A percentile compares a stretch with the other conserved stretches of the same genome.
phyloP scores from a whole-genome alignment of 2,797 vertebrate genomes.

The Tympanoctomys barrerae region DNA sequence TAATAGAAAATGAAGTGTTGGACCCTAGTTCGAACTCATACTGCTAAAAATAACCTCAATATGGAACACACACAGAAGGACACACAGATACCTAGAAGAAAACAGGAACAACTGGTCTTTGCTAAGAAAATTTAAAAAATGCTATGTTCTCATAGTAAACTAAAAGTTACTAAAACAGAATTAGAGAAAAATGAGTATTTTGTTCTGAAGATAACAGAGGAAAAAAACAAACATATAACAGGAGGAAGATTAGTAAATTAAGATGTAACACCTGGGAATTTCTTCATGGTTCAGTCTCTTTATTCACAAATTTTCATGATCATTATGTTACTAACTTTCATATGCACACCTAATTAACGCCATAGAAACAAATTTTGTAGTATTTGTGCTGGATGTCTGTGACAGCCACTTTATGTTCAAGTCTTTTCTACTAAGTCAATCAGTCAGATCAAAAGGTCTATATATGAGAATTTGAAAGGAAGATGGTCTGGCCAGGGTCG shows the following conservation, averaged over 20 bases:
- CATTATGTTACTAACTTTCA: conserved; percentile 30
- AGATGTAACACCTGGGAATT: neutral
- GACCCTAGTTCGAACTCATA: neutral
- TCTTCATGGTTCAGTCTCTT: conserved; percentile 13
- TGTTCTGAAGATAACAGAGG: neutral
- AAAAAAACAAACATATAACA: neutral
- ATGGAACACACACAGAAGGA: neutral
- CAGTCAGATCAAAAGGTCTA: conserved; percentile 3
- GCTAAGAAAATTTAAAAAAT: conserved; percentile 15
- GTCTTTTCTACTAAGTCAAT: neutral
- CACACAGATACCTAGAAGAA: neutral
- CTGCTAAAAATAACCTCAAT: neutral
- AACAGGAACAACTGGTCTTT: neutral
- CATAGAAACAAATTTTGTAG: neutral
- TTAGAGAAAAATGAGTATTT: conserved; percentile 11
- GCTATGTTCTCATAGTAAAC: neutral
- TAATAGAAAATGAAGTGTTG: conserved; percentile 11
- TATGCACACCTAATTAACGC: neutral
- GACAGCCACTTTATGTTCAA: neutral
- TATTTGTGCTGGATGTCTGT: neutral
- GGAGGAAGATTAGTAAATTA: neutral
- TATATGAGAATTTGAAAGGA: neutral
- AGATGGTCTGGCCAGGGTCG: neutral
- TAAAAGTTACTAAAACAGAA: conserved; percentile 17
- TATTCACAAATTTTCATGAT: conserved; percentile 45